Conservation (phyloP, 2,113 vertebrate genomes). For the Xenopus tropicalis region UCB_Xtro_10.0 CM004445.2:103592001-103592500, state of each 20-base stretch:
- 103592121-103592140: slow-evolving; percentile 29
- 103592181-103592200: slow-evolving; percentile 7
- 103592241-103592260: slow-evolving; percentile 20
- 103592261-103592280: slow-evolving; percentile 33
- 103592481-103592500: no score
- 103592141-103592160: slow-evolving; percentile 28
- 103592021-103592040: slow-evolving; percentile 57
- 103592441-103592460: no score
- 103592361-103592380: slow-evolving; percentile 13
- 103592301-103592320: neutral
- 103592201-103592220: slow-evolving; percentile 28
- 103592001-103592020: slow-evolving; percentile 49
- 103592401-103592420: slow-evolving; percentile 7
- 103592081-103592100: slow-evolving; percentile 55
- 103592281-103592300: slow-evolving; percentile 4
- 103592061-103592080: slow-evolving; percentile 45
- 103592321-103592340: slow-evolving; percentile 2
- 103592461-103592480: no score
- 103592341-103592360: neutral
- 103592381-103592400: slow-evolving; percentile 22
- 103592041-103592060: slow-evolving; percentile 48
- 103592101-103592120: slow-evolving; percentile 33
- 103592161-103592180: slow-evolving; percentile 37
- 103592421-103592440: neutral
- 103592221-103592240: slow-evolving; percentile 15